Evolutionary conservation across 2,888 invertebrate genomes (phyloP), one percentile per base, ranked within the genome.

Genomic region (Phyllotreta striolata): DNA sequence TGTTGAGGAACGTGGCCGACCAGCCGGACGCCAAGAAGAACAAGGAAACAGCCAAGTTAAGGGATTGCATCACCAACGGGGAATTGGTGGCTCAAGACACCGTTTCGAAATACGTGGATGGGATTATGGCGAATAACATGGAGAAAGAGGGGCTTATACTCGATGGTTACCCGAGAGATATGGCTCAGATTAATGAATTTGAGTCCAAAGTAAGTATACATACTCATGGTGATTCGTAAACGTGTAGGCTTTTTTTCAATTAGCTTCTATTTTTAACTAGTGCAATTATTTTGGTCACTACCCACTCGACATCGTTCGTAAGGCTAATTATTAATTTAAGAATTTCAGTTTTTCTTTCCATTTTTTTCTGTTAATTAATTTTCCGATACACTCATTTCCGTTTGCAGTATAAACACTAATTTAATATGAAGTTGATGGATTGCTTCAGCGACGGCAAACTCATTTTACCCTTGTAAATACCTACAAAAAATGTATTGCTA

Each of bases 101-200:
- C 41, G 89, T 96, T 1, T 85, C 91, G 79, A 88, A 88, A 67
- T 83, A 96, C 46, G 85, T 98, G 54, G 89, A 91, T 63, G 86
- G 84, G 1, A 89, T 91, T 35, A 85, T 92, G 68, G 82, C 83
- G 0, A 81, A 83, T 1, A 81, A 88, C 65, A 82, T 83, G 41
- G 88, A 87, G 6, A 87, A 88, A 14, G 85, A 86, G 63, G 96
- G 97, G 3, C 89, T 97, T 63, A 88, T 98, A 62, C 88, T 99
- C 60, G 98, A 98, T 76, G 98, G 98, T 0, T 98, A 93, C 80
- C 98, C 98, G 0, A 84, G 98, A 61, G 95, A 96, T 76, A 83
- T 95, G 78, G 88, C 89, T 54, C 98, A 98, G 84, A 91, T 94
- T 71, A 86, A 89, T 57, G 88, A 89, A 76, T 98, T 98, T 80